Evolutionary conservation across 1,140 invertebrate genomes (phyloP).

Genomic region (Littorina saxatilis): DNA sequence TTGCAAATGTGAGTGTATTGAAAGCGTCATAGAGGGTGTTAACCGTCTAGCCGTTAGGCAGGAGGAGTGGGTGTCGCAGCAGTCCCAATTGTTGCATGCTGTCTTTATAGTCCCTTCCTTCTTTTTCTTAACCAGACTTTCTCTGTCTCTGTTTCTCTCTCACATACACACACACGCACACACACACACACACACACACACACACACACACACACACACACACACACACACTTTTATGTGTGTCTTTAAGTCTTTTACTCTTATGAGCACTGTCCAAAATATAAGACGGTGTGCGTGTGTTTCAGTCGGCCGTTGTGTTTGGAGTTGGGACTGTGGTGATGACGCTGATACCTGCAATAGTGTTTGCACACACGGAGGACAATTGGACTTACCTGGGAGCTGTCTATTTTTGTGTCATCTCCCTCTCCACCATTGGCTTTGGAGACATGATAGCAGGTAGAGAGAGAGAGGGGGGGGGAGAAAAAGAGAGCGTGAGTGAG

Average conservation of each 20-base stretch:
- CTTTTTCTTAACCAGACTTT: not conserved
- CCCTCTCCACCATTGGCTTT: not conserved
- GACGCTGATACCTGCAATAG: not conserved
- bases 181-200: constrained; percentile 4
- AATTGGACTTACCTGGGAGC: not conserved
- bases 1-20: too few species aligned
- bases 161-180: not conserved
- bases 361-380: not conserved
- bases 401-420: too few species aligned
- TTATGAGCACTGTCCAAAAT: not conserved
- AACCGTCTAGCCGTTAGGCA: too few species aligned
- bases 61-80: too few species aligned
- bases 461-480: not conserved
- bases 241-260: too few species aligned
- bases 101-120: too few species aligned
- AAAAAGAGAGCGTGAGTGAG: not conserved
- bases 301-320: too few species aligned
- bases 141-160: not conserved
- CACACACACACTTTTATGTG: not conserved
- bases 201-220: not conserved
- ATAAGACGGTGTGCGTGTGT: too few species aligned
- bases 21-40: too few species aligned
- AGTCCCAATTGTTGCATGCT: too few species aligned
- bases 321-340: too few species aligned
- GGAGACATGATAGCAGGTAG: not conserved